A percentile compares a stretch with the other conserved stretches of the same genome.
phyloP scores from a whole-genome alignment of 1,140 invertebrate species.

The Aphelenchoides fujianensis region DNA sequence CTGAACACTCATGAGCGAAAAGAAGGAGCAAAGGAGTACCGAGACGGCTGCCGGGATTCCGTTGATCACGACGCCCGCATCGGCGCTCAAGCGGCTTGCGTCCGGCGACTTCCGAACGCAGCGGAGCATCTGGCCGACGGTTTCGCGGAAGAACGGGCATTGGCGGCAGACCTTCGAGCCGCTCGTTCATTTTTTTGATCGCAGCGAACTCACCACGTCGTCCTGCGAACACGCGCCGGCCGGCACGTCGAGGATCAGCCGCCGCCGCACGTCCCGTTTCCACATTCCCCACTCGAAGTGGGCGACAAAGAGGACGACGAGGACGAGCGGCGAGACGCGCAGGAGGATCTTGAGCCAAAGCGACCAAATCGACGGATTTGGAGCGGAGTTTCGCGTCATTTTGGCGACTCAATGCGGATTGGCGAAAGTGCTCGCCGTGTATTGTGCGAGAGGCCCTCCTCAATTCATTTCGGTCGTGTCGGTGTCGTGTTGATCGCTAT shows the following conservation, averaged over 20 bases:
- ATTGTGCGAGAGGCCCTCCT: neutral
- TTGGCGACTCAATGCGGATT: neutral
- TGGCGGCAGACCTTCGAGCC: slow-evolving; percentile 6
- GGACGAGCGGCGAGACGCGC: neutral
- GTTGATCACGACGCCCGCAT: neutral
- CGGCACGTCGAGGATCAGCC: neutral
- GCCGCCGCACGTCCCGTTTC: neutral
- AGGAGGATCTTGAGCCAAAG: neutral
- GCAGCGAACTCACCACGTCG: slow-evolving; percentile 10
- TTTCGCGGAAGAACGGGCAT: slow-evolving; percentile 21
- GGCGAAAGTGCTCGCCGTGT: neutral
- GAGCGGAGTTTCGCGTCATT: neutral
- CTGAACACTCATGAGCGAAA: neutral
- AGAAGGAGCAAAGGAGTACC: neutral
- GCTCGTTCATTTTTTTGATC: too few species aligned
- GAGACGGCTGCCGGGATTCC: neutral
- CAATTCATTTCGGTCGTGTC: neutral
- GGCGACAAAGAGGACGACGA: neutral
- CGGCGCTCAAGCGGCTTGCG: neutral
- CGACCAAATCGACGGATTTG: neutral
- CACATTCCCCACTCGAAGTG: slow-evolving; percentile 4
- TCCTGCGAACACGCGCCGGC: neutral
- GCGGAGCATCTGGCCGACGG: neutral
- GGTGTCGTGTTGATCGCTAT: neutral
- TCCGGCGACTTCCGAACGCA: slow-evolving; percentile 9